phyloP scores from a whole-genome alignment of 2,113 vertebrate genomes.

The Atlantisia rogersi region DNA sequence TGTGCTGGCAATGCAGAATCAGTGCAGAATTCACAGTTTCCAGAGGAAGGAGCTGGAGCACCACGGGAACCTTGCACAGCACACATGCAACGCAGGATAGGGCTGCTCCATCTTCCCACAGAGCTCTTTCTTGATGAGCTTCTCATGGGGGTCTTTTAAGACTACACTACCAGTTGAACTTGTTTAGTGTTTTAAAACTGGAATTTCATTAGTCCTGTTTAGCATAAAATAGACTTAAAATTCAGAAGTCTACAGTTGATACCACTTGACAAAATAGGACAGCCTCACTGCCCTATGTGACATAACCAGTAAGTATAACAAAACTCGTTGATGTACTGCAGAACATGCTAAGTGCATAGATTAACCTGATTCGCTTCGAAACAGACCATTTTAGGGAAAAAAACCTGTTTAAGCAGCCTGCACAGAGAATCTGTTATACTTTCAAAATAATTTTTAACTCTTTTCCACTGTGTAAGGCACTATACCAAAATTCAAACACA shows the following conservation, averaged over 20 bases:
- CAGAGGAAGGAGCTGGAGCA: not conserved
- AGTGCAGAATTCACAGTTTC: not conserved
- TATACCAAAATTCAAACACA: not conserved
- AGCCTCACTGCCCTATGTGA: not conserved
- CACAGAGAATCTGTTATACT: not conserved
- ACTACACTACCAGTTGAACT: not conserved
- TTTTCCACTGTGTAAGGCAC: not conserved
- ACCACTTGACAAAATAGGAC: not conserved
- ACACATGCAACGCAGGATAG: not conserved
- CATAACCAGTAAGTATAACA: not conserved
- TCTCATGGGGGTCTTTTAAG: not conserved
- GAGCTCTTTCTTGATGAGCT: not conserved
- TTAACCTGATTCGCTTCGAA: not conserved
- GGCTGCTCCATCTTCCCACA: not conserved
- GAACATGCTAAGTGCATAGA: not conserved
- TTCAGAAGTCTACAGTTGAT: not conserved
- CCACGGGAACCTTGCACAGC: not conserved
- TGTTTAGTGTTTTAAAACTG: not conserved
- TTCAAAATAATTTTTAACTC: not conserved
- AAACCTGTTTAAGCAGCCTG: not conserved
- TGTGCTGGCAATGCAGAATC: not conserved
- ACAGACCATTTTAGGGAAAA: not conserved
- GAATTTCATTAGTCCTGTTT: not conserved
- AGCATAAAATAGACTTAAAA: not conserved
- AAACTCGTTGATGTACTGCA: not conserved